A percentile compares a stretch with the other conserved stretches of the same genome.
Conservation (phyloP, 2,888 invertebrate species). For the Tachina fera region DNA sequence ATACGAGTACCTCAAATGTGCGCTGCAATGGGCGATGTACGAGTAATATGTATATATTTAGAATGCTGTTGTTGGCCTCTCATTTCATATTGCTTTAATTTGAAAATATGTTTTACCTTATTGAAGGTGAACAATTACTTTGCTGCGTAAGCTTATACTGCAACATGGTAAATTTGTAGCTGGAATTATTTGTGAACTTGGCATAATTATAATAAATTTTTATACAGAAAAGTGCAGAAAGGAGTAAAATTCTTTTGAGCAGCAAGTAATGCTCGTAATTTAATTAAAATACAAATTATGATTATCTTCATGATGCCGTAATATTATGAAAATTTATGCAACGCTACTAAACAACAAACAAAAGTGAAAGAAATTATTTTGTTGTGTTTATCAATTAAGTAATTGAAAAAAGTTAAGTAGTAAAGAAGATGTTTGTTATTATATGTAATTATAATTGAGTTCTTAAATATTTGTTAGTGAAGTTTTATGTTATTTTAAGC, state of each 20-base stretch:
- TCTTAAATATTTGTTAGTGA: too few relatives aligned
- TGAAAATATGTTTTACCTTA: conserved; percentile 40
- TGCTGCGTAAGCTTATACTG: conserved; percentile 33
- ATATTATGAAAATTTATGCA: conserved; percentile 7
- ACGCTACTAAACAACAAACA: not conserved
- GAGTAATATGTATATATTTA: not conserved
- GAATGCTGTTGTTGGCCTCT: conserved; percentile 31
- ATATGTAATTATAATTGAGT: too few relatives aligned
- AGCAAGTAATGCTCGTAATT: conserved; percentile 10
- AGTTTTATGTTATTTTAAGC: too few relatives aligned
- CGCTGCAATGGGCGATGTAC: not conserved
- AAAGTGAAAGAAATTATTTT: not conserved
- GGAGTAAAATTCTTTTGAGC: not conserved
- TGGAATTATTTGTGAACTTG: conserved; percentile 27
- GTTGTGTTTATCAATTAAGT: not conserved
- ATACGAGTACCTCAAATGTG: not conserved
- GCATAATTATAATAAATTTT: conserved; percentile 17
- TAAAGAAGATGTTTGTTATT: not conserved
- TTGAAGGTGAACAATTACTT: conserved; percentile 8
- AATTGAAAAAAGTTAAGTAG: not conserved
- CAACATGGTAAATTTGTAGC: not conserved
- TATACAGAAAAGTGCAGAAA: conserved; percentile 23
- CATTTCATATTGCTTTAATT: conserved; percentile 43
- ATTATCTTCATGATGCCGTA: conserved; percentile 1
- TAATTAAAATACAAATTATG: conserved; percentile 25